These are phyloP conservation scores for Cantharis rustica DNA, from an alignment of 2,888 invertebrate species.

Conservation along the genomic window DNA sequence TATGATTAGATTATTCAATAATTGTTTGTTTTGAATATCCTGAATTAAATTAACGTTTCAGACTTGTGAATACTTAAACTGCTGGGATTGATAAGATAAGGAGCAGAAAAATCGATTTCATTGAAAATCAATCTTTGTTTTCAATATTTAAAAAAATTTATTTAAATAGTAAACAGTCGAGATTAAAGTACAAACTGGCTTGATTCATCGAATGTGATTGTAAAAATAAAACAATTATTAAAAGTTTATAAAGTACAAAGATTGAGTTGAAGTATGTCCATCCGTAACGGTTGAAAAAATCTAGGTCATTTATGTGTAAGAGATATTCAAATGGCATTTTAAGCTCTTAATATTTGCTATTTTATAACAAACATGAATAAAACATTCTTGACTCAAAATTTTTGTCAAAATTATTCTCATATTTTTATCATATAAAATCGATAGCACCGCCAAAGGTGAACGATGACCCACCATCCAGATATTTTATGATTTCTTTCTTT, in stretches of 20 bases:
- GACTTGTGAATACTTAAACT: neutral
- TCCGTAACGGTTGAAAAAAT: neutral
- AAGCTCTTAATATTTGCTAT: neutral
- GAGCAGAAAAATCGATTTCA: neutral
- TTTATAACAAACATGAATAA: neutral
- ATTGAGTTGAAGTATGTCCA: neutral
- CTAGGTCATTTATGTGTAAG: neutral
- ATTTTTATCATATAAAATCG: neutral
- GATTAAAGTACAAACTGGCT: neutral
- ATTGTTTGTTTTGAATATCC: neutral
- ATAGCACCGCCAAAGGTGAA: too few relatives aligned
- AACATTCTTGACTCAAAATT: neutral
- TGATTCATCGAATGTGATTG: neutral
- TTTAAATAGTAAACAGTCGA: neutral
- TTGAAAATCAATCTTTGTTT: neutral
- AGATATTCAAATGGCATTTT: neutral
- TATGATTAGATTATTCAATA: neutral
- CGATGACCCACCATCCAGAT: too few relatives aligned
- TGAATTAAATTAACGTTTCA: neutral
- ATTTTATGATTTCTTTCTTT: too few relatives aligned
- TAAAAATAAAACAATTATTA: neutral
- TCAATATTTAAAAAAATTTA: neutral
- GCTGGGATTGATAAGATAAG: neutral
- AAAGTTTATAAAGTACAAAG: neutral
- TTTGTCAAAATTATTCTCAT: neutral